These are phyloP conservation scores for Struthidea cinerea DNA, from an alignment of 2,113 vertebrate genomes.

Conservation along the genomic window DNA sequence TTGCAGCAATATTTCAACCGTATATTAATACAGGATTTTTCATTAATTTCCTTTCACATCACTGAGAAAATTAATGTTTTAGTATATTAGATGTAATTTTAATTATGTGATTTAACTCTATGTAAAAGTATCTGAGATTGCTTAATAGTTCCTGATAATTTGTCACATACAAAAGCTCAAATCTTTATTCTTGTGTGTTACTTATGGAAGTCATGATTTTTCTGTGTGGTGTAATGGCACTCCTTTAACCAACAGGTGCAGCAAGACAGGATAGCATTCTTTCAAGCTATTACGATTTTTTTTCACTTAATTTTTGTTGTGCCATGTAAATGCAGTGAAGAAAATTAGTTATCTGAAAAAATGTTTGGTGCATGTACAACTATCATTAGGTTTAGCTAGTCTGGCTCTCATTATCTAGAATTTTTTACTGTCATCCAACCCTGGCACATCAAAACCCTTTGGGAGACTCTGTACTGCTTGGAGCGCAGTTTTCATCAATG, in stretches of 20 bases:
- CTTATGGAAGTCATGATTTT: background rate
- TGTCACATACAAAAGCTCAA: background rate
- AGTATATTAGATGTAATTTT: background rate
- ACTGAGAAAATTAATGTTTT: background rate
- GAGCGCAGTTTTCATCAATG: background rate
- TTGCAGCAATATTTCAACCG: background rate
- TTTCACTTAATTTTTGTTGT: background rate
- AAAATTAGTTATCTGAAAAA: background rate
- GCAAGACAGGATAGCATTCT: background rate
- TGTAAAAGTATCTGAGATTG: constrained; percentile 1
- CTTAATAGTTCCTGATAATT: background rate
- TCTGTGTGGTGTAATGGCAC: background rate
- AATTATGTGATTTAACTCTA: background rate
- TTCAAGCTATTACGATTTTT: background rate
- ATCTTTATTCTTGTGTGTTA: background rate
- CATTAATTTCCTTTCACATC: background rate
- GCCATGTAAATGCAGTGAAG: background rate
- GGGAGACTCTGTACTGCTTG: background rate
- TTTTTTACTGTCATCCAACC: background rate
- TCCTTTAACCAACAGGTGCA: background rate
- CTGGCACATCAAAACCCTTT: background rate
- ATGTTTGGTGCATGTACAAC: background rate
- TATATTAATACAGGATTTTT: background rate
- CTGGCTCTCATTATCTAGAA: background rate
- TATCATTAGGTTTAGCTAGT: background rate